A percentile compares a stretch with the other conserved stretches of the same genome.
Conservation (phyloP, 2,797 vertebrate genomes). For the Antrozous pallidus region DNA sequence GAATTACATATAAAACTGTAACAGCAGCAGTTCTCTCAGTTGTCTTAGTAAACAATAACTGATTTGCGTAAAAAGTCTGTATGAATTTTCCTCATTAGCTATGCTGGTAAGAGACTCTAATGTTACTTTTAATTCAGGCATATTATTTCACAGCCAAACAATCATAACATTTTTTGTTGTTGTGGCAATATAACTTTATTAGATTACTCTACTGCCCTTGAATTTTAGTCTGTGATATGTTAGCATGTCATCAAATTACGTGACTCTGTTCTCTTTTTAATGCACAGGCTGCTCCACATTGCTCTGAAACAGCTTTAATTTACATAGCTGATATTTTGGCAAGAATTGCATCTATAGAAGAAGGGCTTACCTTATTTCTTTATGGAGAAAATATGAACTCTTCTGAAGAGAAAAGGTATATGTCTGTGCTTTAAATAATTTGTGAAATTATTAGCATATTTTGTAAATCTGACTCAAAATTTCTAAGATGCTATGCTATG, state of each 20-base stretch:
- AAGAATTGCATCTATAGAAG: slow-evolving; percentile 89
- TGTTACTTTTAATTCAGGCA: slow-evolving; percentile 11
- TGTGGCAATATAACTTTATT: slow-evolving; percentile 29
- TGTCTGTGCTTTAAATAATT: slow-evolving; percentile 18
- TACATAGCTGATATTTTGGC: slow-evolving; percentile 92
- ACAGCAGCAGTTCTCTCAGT: not conserved
- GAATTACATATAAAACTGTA: not conserved
- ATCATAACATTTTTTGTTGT: not conserved
- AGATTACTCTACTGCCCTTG: not conserved
- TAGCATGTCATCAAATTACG: not conserved
- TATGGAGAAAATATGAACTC: slow-evolving; percentile 86
- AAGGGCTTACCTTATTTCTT: slow-evolving; percentile 91
- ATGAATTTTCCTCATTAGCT: not conserved
- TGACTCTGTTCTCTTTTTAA: slow-evolving; percentile 22
- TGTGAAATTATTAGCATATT: not conserved
- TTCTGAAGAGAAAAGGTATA: slow-evolving; percentile 85
- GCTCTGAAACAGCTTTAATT: slow-evolving; percentile 86
- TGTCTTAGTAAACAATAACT: not conserved
- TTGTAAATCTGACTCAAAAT: not conserved
- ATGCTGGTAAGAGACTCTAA: not conserved
- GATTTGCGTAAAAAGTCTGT: not conserved
- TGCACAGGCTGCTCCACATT: slow-evolving; percentile 85
- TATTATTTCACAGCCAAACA: not conserved
- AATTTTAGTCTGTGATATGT: slow-evolving; percentile 30
- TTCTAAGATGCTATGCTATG: not conserved